These are phyloP conservation scores for Rhynchotus rufescens DNA, from an alignment of 2,797 vertebrate genomes.

Conservation along the genomic window DNA sequence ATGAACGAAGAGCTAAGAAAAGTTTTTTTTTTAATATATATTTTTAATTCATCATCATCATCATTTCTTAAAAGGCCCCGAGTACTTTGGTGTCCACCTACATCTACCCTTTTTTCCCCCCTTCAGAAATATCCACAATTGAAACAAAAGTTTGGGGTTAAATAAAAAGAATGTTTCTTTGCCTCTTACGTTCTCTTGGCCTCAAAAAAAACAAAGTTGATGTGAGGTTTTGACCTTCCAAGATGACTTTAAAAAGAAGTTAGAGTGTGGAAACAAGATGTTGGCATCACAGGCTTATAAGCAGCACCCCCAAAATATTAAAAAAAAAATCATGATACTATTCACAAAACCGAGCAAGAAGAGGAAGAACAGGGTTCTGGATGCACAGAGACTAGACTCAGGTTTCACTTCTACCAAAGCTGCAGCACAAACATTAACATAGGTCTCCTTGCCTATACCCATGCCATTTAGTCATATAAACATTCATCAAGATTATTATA, in stretches of 20 bases:
- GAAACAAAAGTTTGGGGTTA: neutral
- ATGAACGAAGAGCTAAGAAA: neutral
- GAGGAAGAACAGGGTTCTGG: neutral
- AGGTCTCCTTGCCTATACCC: neutral
- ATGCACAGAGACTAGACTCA: neutral
- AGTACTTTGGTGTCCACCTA: neutral
- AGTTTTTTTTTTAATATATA: neutral
- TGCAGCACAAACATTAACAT: neutral
- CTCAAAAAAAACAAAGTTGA: too few relatives aligned
- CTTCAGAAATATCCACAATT: neutral
- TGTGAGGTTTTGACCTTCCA: neutral
- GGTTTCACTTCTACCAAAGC: neutral
- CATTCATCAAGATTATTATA: neutral
- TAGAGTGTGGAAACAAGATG: neutral
- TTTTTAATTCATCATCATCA: neutral
- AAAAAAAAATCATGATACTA: neutral
- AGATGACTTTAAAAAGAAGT: neutral
- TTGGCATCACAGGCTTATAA: neutral
- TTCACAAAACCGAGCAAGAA: neutral
- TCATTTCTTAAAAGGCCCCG: neutral
- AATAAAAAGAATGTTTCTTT: neutral
- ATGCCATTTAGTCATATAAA: neutral
- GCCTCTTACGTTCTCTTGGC: neutral
- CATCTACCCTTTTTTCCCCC: accelerated
- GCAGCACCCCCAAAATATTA: neutral